phyloP scores from a whole-genome alignment of 2,797 vertebrate genomes.

The Vipera ursinii region DNA sequence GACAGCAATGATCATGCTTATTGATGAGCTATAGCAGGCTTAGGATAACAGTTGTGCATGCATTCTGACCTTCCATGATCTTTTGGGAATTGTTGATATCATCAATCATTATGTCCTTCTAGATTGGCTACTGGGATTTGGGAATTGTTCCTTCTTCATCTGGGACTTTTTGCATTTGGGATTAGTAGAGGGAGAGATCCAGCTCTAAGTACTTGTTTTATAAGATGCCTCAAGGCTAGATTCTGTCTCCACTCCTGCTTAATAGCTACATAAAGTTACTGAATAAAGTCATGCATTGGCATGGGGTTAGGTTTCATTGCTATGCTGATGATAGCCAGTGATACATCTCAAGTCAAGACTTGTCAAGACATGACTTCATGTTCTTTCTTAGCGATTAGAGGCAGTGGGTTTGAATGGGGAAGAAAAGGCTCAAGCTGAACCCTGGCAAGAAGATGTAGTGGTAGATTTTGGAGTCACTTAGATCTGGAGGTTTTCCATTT shows the following conservation, averaged over 20 bases:
- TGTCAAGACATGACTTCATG: not conserved
- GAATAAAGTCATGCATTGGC: not conserved
- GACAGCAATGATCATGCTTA: not conserved
- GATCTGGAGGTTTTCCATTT: not conserved
- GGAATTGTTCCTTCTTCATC: not conserved
- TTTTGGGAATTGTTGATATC: not conserved
- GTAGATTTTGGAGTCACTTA: not conserved
- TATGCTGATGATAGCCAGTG: not conserved
- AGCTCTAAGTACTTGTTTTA: not conserved
- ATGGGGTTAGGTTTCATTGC: not conserved
- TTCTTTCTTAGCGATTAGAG: not conserved
- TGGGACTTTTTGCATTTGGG: not conserved
- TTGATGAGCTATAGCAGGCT: not conserved
- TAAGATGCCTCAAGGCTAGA: not conserved
- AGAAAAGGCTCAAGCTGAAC: not conserved
- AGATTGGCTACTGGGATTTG: not conserved
- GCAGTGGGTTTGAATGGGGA: not conserved
- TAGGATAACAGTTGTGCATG: not conserved
- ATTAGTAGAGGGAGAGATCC: not conserved
- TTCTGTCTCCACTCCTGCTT: not conserved
- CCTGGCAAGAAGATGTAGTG: not conserved
- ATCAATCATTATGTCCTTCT: not conserved
- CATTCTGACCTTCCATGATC: not conserved
- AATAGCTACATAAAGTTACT: not conserved
- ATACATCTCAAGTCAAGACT: not conserved